A percentile compares a stretch with the other conserved stretches of the same genome.
Evolutionary conservation across 1,140 invertebrate species (phyloP).

Genomic region (Drosophila ercepeae): DNA sequence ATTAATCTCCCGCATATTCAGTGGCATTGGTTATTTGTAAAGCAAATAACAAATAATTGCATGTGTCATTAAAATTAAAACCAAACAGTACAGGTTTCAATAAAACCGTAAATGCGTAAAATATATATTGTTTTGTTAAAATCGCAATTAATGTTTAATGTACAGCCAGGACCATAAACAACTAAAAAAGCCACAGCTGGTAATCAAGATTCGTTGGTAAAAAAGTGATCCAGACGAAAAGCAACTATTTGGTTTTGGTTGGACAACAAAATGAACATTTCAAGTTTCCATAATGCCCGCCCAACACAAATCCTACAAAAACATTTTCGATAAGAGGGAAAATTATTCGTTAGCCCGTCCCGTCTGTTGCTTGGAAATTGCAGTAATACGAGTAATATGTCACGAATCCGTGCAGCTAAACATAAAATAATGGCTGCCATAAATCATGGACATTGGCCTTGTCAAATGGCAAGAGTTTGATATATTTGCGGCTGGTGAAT

Average conservation of each 20-base stretch:
- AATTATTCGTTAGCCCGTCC: constrained; percentile 14
- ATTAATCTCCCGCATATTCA: constrained; percentile 27
- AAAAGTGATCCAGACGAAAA: constrained; percentile 15
- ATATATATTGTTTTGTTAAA: constrained; percentile 19
- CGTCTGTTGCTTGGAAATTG: constrained; percentile 30
- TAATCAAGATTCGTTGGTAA: constrained; percentile 16
- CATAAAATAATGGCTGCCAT: constrained; percentile 65
- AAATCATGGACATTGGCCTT: constrained; percentile 68
- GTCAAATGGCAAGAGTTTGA: constrained; percentile 62
- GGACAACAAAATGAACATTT: constrained; percentile 32
- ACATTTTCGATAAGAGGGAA: constrained; percentile 16
- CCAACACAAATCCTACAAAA: constrained; percentile 14
- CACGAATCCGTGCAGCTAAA: constrained; percentile 64
- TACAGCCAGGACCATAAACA: neutral
- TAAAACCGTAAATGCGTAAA: constrained; percentile 14
- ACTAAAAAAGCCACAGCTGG: constrained; percentile 3
- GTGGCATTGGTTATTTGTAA: constrained; percentile 36
- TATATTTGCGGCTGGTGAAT: constrained; percentile 52
- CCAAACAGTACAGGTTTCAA: neutral
- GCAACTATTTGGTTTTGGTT: constrained; percentile 21
- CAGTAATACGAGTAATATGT: constrained; percentile 45
- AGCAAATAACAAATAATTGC: constrained; percentile 34
- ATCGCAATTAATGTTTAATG: constrained; percentile 53
- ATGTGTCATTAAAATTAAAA: constrained; percentile 36
- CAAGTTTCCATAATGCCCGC: neutral